These are phyloP conservation scores for Helicoverpa assulta DNA, from an alignment of 2,888 invertebrate species.

Conservation along the genomic window DNA sequence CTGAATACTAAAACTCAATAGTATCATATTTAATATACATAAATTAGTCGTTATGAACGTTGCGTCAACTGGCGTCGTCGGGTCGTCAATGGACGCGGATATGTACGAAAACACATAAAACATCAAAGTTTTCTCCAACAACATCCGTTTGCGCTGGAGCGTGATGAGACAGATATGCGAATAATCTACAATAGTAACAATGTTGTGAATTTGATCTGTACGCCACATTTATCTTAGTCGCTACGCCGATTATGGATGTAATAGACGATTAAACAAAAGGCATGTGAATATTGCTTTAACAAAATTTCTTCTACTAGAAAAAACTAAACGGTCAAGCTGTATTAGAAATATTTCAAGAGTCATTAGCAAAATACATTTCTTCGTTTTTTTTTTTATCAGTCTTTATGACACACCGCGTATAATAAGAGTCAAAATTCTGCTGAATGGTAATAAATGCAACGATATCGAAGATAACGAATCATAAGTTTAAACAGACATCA, in stretches of 20 bases:
- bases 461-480: neutral
- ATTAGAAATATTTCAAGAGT: too few species aligned
- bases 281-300: constrained; percentile 25
- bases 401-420: too few species aligned
- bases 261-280: constrained; percentile 36
- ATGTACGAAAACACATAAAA: constrained; percentile 65
- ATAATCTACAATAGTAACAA: constrained; percentile 55
- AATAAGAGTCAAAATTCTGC: neutral
- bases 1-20: constrained; percentile 19
- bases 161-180: constrained; percentile 57
- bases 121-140: constrained; percentile 76
- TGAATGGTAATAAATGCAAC: neutral
- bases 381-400: too few species aligned
- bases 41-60: constrained; percentile 34
- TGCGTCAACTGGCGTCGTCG: constrained; percentile 30
- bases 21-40: constrained; percentile 47
- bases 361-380: too few species aligned
- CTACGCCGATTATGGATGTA: constrained; percentile 40
- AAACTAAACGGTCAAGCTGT: neutral
- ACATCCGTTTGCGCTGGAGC: constrained; percentile 69
- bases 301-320: constrained; percentile 6
- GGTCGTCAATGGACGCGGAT: constrained; percentile 46
- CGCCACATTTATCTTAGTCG: constrained; percentile 48
- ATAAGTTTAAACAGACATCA: neutral
- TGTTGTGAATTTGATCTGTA: constrained; percentile 47